Evolutionary conservation across 2,888 invertebrate genomes (phyloP), one percentile per base, ranked within the genome.

Genomic region (Gortyna flavago): DNA sequence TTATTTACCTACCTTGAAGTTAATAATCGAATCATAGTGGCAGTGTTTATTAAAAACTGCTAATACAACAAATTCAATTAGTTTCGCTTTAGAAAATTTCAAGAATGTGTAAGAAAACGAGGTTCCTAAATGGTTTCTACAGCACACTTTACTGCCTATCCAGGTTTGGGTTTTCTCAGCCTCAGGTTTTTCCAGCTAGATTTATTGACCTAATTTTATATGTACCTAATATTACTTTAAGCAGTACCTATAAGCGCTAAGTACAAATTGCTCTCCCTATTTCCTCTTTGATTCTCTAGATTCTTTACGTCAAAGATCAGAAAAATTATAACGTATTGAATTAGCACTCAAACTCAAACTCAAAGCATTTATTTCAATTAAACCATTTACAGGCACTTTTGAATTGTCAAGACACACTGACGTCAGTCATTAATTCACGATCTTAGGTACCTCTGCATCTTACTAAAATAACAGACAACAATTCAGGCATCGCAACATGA

Each of bases 1-100:
- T 87, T 72, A 78, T 80, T 78, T 82, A 13, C 9, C 1, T 41
- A 78, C 72, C 65, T 85, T 72, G 75, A 73, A 73, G 64, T 79
- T 72, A 73, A 79, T 61, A 75, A 69, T 77, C 21, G 32, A 54
- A 84, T 61, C 68, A 70, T 64, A 81, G 41, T 64, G 32, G 68
- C 29, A 73, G 51, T 77, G 72, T 77, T 81, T 74, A 51, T 69
- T 51, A 72, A 57, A 72, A 75, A 11, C n/a, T 51, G 67, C 67
- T 41, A 84, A 67, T 78, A 67, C 13, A 64, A 68, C 29, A 57
- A 80, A 69, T 18, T 64, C 21, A 68, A 68, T 77, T 75, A 54
- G 44, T 54, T 29, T 73, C 32, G 61, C 64, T 29, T 18, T 35
- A 77, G 44, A 77, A 80, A 57, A 80, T 77, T 57, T 83, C 13